Percentiles rank a stretch among this genome's conserved stretches.
phyloP scores from a whole-genome alignment of 2,888 invertebrate genomes.

The Allolobophora icterica region DNA sequence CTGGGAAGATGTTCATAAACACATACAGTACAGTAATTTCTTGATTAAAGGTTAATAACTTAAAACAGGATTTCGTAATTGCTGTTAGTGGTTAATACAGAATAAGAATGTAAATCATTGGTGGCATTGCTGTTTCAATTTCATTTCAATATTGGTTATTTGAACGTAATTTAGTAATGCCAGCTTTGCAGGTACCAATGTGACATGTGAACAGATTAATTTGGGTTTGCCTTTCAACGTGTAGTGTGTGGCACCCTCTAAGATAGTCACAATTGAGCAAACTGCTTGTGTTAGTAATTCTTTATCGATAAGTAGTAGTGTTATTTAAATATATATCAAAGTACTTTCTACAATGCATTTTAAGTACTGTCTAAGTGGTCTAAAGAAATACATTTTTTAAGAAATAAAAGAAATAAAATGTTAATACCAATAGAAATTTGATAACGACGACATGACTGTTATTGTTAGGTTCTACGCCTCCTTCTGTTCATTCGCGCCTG shows the following conservation, averaged over 20 bases:
- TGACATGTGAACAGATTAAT: not conserved
- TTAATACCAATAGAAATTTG: not conserved
- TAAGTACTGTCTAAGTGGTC: not conserved
- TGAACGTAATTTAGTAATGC: not conserved
- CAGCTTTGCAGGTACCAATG: too few relatives aligned
- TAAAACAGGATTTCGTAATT: not conserved
- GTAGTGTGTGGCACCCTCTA: not conserved
- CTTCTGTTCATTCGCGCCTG: not conserved
- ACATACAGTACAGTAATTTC: not conserved
- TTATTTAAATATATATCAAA: too few relatives aligned
- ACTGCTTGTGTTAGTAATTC: not conserved
- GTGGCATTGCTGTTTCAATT: not conserved
- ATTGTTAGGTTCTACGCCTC: constrained; percentile 17
- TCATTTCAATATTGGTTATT: too few relatives aligned
- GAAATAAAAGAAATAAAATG: not conserved
- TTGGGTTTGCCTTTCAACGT: not conserved
- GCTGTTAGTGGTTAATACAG: not conserved
- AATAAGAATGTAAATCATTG: too few relatives aligned
- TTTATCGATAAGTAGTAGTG: not conserved
- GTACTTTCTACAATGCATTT: too few relatives aligned
- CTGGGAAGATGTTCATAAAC: not conserved
- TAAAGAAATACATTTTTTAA: not conserved
- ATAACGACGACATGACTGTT: not conserved
- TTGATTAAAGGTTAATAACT: not conserved
- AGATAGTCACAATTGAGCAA: not conserved